Percentiles rank a stretch among this genome's conserved stretches.
Evolutionary conservation across 2,113 vertebrate genomes (phyloP).

Genomic region (Labeo catla): DNA sequence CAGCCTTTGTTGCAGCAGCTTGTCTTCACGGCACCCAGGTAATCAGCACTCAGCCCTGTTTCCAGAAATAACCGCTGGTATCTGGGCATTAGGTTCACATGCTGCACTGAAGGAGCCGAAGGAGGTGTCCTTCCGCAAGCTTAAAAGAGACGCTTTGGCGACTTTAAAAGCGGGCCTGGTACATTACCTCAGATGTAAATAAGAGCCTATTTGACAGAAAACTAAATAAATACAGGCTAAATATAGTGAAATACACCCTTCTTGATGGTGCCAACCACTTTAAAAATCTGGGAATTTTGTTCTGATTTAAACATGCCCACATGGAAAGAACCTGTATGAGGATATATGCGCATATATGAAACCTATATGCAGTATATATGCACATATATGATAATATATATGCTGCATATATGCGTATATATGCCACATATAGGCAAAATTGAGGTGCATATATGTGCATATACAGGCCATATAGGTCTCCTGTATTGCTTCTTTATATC

Average conservation of each 20-base stretch:
- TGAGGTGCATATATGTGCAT: too few species aligned
- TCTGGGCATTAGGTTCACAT: constrained; percentile 25
- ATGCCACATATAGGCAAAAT: too few species aligned
- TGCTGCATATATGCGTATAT: too few species aligned
- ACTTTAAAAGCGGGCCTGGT: background rate
- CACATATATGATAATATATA: too few species aligned
- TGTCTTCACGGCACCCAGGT: constrained; percentile 30
- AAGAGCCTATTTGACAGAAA: background rate
- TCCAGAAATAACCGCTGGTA: constrained; percentile 40
- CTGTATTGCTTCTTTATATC: too few species aligned
- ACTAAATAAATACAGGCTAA: background rate
- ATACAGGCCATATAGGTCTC: too few species aligned
- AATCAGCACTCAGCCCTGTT: constrained; percentile 39
- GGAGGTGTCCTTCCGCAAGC: background rate
- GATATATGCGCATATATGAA: too few species aligned
- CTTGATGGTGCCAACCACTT: background rate
- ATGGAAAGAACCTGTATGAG: too few species aligned
- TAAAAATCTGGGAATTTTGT: too few species aligned
- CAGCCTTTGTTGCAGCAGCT: constrained; percentile 25
- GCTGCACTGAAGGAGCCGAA: background rate
- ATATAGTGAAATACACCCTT: background rate
- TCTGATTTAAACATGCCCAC: too few species aligned
- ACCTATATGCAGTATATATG: too few species aligned
- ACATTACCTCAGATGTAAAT: background rate
- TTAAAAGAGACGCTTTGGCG: constrained; percentile 9